Evolutionary conservation across 1,140 invertebrate species (phyloP), one percentile per base, ranked within the genome.

Genomic region (Ceratina japonica): DNA sequence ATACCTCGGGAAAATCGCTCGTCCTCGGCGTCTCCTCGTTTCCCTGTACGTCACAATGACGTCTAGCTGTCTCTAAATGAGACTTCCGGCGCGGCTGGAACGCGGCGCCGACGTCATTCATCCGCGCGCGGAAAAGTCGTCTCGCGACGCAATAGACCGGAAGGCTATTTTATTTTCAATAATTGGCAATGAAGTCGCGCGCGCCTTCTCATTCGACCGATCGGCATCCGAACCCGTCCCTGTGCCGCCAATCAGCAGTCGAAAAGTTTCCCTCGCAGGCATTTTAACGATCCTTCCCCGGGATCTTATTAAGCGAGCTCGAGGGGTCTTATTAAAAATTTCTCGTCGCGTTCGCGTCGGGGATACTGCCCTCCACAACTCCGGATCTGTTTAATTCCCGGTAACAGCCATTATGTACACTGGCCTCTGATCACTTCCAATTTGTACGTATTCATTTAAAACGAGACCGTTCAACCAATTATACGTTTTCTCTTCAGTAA

Each of bases 281-380:
- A 80, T 84, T 84, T 83, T 80, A 84, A 84, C 83, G 83, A 84
- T 84, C 83, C 10, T 13, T 20, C 71, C 56, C 75, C 77, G 24
- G 71, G 72, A 80, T 59, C 68, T 79, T 84, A 84, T 84, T 84
- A 84, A 80, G 56, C 77, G 54, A 76, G 73, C 81, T 80, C 76
- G 69, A 58, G 58, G 69, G 64, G 83, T 77, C 82, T 84, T 84
- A 84, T 84, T 84, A 84, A 84, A 2, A 84, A 84, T 84, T 84
- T 84, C 54, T 66, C 69, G 27, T 31, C 71, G 59, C 44, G 71
- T 58, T 61, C 72, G 63, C 68, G 49, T 61, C 37, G 49, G 52
- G 54, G 54, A 66, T 65, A 70, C 62, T 58, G 75, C 31, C 70
- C 49, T 31, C 51, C 16, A 61, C 37, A 79, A 71, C 62, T 84